Percentiles rank a stretch among this genome's conserved stretches.
phyloP scores from a whole-genome alignment of 2,888 invertebrate genomes.

The Epinotia ramella region DNA sequence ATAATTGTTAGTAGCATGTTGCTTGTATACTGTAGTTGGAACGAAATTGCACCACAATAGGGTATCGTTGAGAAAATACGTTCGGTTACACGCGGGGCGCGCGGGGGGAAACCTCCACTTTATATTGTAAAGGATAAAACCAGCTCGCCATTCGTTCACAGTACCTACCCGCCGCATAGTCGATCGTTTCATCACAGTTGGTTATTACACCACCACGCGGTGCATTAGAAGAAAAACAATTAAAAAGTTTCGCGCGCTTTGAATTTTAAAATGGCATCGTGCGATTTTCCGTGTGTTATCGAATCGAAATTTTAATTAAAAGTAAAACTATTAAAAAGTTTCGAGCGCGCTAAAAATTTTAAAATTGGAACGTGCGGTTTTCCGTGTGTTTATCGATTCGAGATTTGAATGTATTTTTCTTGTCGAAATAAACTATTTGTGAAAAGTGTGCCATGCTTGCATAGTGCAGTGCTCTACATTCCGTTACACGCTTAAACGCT shows the following conservation, averaged over 20 bases:
- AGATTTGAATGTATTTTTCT: constrained; percentile 33
- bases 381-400: neutral
- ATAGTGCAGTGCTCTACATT: constrained; percentile 47
- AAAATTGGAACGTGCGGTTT: constrained; percentile 16
- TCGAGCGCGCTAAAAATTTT: constrained; percentile 6
- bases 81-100: constrained; percentile 48
- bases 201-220: constrained; percentile 18
- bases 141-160: constrained; percentile 64
- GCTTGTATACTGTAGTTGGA: constrained; percentile 43
- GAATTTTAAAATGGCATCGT: constrained; percentile 23
- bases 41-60: constrained; percentile 54
- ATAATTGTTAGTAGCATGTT: constrained; percentile 6
- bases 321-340: constrained; percentile 28
- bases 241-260: constrained; percentile 33
- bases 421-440: constrained; percentile 47
- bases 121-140: constrained; percentile 66
- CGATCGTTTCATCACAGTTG: constrained; percentile 41
- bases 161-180: constrained; percentile 55
- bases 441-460: constrained; percentile 52
- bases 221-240: constrained; percentile 12
- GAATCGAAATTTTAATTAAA: constrained; percentile 27
- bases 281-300: neutral
- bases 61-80: constrained; percentile 46
- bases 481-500: constrained; percentile 42
- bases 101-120: constrained; percentile 67